phyloP scores from a whole-genome alignment of 2,888 invertebrate genomes.

The Xylophagus ater region DNA sequence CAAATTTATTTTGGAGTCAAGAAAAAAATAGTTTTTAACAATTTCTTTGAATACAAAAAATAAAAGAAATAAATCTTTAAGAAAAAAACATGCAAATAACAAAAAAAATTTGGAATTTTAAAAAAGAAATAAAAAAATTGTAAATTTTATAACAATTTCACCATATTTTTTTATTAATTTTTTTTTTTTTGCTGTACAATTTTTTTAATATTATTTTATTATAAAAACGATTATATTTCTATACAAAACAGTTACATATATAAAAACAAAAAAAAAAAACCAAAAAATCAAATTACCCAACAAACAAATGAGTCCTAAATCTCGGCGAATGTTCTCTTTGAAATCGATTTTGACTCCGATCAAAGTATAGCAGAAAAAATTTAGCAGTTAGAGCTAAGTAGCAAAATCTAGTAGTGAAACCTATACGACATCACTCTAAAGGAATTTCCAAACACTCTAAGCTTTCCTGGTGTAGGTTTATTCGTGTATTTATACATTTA shows the following conservation, averaged over 20 bases:
- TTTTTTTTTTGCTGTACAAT: background rate
- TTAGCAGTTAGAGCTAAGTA: too few species aligned
- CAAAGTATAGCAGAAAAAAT: too few species aligned
- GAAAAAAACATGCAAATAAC: background rate
- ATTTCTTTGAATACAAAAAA: background rate
- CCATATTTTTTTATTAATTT: background rate
- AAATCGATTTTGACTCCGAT: too few species aligned
- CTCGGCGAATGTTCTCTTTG: too few species aligned
- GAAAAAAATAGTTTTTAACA: background rate
- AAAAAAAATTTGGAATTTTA: background rate
- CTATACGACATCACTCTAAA: too few species aligned
- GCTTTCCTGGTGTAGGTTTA: too few species aligned
- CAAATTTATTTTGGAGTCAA: background rate
- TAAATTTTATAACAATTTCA: background rate
- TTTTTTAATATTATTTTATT: background rate
- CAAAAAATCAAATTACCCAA: too few species aligned
- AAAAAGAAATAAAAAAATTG: background rate
- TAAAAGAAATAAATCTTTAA: background rate
- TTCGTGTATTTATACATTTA: too few species aligned
- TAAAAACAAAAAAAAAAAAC: slow-evolving; percentile 1
- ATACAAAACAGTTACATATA: background rate
- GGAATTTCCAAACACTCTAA: too few species aligned
- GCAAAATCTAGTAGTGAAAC: too few species aligned
- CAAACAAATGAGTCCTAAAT: too few species aligned
- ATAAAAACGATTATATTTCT: background rate